Conservation (phyloP, 2,888 invertebrate species). For the Caenorhabditis japonica region DNA sequence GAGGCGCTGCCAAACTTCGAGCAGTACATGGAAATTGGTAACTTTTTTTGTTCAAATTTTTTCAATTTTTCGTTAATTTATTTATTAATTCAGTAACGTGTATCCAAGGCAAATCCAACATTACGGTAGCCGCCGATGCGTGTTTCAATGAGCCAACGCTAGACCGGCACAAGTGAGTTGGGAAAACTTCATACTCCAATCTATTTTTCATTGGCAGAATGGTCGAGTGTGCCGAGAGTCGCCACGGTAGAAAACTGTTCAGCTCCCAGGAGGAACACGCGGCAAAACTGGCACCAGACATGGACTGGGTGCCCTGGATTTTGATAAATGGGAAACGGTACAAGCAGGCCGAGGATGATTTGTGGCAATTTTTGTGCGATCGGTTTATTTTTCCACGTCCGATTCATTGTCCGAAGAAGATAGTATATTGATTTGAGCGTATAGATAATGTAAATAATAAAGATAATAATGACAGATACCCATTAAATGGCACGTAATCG, state of each 20-base stretch:
- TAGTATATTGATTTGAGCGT: conserved; percentile 17
- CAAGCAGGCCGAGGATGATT: conserved; percentile 46
- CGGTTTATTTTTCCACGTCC: conserved; percentile 46
- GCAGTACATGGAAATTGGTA: conserved; percentile 40
- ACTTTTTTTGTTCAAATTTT: background rate
- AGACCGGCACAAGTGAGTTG: conserved; percentile 16
- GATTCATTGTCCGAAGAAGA: conserved; percentile 44
- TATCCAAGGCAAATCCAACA: conserved; percentile 50
- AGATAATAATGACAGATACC: no score
- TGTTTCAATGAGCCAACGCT: conserved; percentile 29
- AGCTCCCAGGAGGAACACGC: conserved; percentile 24
- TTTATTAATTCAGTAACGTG: conserved; percentile 43
- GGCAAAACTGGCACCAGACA: conserved; percentile 21
- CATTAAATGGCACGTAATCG: no score
- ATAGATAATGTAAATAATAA: no score
- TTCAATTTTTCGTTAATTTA: background rate
- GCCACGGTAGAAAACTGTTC: conserved; percentile 36
- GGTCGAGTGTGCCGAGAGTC: conserved; percentile 41
- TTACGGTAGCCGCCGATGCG: conserved; percentile 28
- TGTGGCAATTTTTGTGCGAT: conserved; percentile 55
- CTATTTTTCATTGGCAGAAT: conserved; percentile 17
- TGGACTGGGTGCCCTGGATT: conserved; percentile 54
- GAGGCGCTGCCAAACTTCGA: conserved; percentile 45
- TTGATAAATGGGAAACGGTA: conserved; percentile 44
- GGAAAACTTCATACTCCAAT: background rate